These are phyloP conservation scores for Cancer borealis DNA, from an alignment of 2,888 invertebrate genomes.

Conservation along the genomic window DNA sequence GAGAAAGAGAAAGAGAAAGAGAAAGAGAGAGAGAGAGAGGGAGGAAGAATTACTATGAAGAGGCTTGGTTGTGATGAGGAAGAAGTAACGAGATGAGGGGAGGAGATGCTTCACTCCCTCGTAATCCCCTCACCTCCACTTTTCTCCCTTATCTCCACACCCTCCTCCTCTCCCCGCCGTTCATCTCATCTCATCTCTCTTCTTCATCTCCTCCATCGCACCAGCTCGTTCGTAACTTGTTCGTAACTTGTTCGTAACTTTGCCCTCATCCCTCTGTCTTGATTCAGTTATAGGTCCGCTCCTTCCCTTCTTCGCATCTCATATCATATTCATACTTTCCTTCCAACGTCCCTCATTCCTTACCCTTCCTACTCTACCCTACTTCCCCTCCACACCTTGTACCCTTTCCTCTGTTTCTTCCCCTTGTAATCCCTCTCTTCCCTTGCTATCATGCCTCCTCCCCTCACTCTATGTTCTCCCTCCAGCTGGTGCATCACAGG, in stretches of 20 bases:
- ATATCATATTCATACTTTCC: background rate
- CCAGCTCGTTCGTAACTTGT: background rate
- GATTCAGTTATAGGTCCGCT: background rate
- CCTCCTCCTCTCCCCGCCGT: background rate
- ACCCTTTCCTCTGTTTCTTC: background rate
- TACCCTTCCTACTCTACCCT: background rate
- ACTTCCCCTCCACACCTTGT: background rate
- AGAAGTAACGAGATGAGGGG: background rate
- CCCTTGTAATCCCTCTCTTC: background rate
- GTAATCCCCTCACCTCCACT: background rate
- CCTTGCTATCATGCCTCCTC: background rate
- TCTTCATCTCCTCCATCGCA: background rate
- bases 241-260: background rate
- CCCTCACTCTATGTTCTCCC: background rate
- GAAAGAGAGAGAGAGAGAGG: background rate
- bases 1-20: background rate
- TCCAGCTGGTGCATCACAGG: slow-evolving; percentile 39
- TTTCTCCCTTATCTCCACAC: background rate
- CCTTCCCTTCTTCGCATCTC: background rate
- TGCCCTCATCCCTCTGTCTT: background rate
- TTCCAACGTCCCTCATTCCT: background rate
- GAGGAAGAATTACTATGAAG: background rate
- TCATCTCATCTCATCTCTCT: background rate
- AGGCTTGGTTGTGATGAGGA: background rate
- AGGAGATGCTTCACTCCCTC: background rate